phyloP scores from a whole-genome alignment of 1,140 invertebrate genomes.

The Pseudomyrmex flavicornis region DNA sequence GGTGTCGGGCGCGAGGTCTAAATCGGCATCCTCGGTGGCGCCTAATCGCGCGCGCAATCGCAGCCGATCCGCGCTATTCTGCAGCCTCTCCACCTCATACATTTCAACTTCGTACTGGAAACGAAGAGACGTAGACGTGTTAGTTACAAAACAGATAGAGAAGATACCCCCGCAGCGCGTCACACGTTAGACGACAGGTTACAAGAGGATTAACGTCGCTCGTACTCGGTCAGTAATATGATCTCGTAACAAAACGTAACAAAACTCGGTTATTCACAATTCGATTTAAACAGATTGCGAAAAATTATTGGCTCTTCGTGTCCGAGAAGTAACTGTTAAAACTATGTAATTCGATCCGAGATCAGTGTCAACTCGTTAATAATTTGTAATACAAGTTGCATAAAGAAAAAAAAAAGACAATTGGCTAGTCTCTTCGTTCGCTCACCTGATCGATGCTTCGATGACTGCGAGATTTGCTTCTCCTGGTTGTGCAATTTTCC shows the following conservation, averaged over 20 bases:
- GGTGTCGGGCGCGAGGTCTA: constrained; percentile 86
- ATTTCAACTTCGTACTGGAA: constrained; percentile 91
- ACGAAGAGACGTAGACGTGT: constrained; percentile 78
- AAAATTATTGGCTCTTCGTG: not conserved
- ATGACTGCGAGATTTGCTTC: constrained; percentile 87
- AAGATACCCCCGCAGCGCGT: not conserved
- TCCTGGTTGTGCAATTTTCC: constrained; percentile 82
- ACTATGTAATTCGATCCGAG: not conserved
- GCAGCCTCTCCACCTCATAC: constrained; percentile 87
- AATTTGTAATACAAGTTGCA: not conserved
- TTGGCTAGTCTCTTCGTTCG: not conserved
- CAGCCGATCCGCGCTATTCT: constrained; percentile 90
- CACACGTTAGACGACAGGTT: constrained; percentile 16
- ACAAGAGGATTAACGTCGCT: constrained; percentile 10
- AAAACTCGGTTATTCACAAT: constrained; percentile 43
- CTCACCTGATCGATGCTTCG: constrained; percentile 88
- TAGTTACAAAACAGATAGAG: constrained; percentile 80
- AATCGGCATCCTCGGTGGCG: constrained; percentile 84
- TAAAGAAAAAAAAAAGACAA: not conserved
- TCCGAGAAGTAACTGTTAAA: not conserved
- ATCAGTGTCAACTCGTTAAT: not conserved
- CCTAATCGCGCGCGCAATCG: constrained; percentile 86
- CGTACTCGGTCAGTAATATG: not conserved
- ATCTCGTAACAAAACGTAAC: not conserved
- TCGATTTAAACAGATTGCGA: not conserved